Evolutionary conservation across 2,113 vertebrate species (phyloP).

Genomic region (Thamnophis sirtalis): DNA sequence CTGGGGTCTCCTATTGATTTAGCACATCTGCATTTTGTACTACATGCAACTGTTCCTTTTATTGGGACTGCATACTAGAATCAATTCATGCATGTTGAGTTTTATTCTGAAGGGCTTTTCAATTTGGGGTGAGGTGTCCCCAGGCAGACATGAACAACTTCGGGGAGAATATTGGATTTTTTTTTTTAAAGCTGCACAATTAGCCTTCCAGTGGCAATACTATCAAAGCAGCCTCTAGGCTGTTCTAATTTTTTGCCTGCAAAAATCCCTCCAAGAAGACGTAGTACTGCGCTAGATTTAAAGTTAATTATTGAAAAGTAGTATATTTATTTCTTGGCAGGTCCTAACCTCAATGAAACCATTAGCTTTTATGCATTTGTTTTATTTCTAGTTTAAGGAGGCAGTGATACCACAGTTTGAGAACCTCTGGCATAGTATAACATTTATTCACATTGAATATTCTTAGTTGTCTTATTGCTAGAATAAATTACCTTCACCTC

Average conservation of each 20-base stretch:
- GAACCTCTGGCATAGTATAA: background rate
- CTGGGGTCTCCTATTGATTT: background rate
- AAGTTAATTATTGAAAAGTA: background rate
- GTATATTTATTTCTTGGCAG: background rate
- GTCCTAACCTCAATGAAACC: background rate
- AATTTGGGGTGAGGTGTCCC: background rate
- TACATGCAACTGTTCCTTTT: background rate
- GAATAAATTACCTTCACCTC: background rate
- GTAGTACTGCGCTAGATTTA: background rate
- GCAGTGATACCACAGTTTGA: background rate
- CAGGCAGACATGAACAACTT: background rate
- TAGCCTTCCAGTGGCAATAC: background rate
- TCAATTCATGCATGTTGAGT: background rate
- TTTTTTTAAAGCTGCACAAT: background rate
- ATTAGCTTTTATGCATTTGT: background rate
- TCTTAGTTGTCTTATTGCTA: background rate
- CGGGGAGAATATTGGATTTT: background rate
- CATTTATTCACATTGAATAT: background rate
- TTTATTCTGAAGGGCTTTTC: background rate
- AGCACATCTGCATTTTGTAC: background rate
- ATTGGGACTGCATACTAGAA: background rate
- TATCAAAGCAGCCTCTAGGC: background rate
- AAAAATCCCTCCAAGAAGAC: background rate
- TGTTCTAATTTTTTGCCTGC: background rate
- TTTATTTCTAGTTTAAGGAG: background rate